phyloP scores from a whole-genome alignment of 1,140 invertebrate species.

The Pseudomyrmex cubaensis region DNA sequence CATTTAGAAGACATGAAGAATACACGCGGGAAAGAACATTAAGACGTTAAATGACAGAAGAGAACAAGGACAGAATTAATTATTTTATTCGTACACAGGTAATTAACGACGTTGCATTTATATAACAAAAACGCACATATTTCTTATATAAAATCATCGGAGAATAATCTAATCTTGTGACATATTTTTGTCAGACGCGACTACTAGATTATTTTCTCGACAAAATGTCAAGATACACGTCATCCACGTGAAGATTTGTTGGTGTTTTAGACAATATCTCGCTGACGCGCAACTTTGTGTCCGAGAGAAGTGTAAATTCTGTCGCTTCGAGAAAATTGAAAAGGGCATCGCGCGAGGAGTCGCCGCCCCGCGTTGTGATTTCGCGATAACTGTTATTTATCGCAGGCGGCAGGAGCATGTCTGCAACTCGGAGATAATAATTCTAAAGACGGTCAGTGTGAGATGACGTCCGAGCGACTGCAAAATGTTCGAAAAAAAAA shows the following conservation, averaged over 20 bases:
- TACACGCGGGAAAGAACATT: neutral
- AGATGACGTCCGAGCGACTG: neutral
- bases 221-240: constrained; percentile 5
- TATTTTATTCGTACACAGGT: too few species aligned
- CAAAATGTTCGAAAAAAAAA: constrained; percentile 17
- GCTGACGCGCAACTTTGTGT: neutral
- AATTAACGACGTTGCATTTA: too few species aligned
- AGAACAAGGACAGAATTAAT: too few species aligned
- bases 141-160: neutral
- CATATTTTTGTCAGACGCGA: neutral
- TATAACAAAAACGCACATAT: neutral
- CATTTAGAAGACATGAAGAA: neutral
- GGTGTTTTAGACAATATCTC: constrained; percentile 1
- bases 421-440: neutral
- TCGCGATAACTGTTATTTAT: constrained; percentile 50
- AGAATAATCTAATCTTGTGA: neutral
- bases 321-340: constrained; percentile 29
- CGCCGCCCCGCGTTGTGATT: neutral
- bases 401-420: neutral
- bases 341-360: neutral
- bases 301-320: constrained; percentile 45
- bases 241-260: constrained; percentile 18
- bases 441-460: constrained; percentile 9
- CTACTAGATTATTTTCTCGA: constrained; percentile 12
- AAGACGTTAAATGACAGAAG: too few species aligned